These are phyloP conservation scores for Equus przewalskii DNA, from an alignment of 2,113 vertebrate species.

Conservation along the genomic window DNA sequence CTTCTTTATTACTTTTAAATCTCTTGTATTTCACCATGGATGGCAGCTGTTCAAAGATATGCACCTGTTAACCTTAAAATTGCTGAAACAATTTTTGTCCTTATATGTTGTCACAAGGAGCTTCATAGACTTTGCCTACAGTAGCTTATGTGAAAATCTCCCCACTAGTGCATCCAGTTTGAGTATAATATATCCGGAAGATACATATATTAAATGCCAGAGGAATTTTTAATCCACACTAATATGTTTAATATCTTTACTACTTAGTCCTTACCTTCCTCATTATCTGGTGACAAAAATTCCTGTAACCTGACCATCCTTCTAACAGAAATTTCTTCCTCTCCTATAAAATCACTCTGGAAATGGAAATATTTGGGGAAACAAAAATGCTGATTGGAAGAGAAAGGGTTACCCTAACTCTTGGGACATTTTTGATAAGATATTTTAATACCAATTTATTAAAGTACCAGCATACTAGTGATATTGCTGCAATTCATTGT, in stretches of 20 bases:
- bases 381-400: conserved; percentile 84
- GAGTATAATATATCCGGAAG: conserved; percentile 1
- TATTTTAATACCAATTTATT: conserved; percentile 95
- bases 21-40: conserved; percentile 88
- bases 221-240: conserved; percentile 58
- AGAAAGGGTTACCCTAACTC: conserved; percentile 91
- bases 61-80: conserved; percentile 87
- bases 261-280: conserved; percentile 17
- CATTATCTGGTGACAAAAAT: conserved; percentile 57
- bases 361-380: conserved; percentile 81
- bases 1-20: conserved; percentile 91
- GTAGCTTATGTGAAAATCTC: background rate
- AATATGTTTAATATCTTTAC: conserved; percentile 60
- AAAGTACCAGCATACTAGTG: conserved; percentile 91
- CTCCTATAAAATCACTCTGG: conserved; percentile 77
- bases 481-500: conserved; percentile 93
- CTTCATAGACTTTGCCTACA: conserved; percentile 7
- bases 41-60: conserved; percentile 88
- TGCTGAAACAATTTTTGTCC: conserved; percentile 83
- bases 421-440: conserved; percentile 92
- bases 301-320: conserved; percentile 44
- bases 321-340: conserved; percentile 66
- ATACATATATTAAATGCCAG: background rate
- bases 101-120: conserved; percentile 45
- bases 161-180: background rate